Percentiles rank a stretch among this genome's conserved stretches.
These are phyloP conservation scores for Latrodectus hesperus DNA, from an alignment of 2,888 invertebrate species.

Conservation along the genomic window DNA sequence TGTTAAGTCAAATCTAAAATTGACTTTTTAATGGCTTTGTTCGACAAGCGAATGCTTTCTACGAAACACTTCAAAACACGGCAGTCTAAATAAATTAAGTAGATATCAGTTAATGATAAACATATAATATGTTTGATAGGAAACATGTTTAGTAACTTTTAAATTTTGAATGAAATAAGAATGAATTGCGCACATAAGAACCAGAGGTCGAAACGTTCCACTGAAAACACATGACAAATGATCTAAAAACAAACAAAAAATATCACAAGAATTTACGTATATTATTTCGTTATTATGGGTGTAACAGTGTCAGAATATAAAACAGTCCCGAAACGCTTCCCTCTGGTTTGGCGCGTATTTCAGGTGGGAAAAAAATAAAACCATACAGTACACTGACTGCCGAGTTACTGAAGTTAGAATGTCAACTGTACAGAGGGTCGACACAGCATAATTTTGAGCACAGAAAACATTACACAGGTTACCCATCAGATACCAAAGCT, in stretches of 20 bases:
- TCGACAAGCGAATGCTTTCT: slow-evolving; percentile 13
- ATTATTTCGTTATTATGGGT: no score
- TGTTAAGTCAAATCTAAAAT: background rate
- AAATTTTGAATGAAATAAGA: no score
- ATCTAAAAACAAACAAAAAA: no score
- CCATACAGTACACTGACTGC: slow-evolving; percentile 23
- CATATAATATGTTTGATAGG: background rate
- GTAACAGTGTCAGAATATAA: no score
- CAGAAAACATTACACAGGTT: slow-evolving; percentile 61
- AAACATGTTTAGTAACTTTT: no score
- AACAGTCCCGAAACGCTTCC: no score
- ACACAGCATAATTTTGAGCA: slow-evolving; percentile 65
- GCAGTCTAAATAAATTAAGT: slow-evolving; percentile 30
- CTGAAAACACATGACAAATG: no score
- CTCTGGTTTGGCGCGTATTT: background rate
- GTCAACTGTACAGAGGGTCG: slow-evolving; percentile 59
- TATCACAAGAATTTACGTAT: no score
- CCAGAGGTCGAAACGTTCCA: no score
- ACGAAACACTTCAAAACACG: slow-evolving; percentile 58
- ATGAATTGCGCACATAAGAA: no score
- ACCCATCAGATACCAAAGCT: slow-evolving; percentile 66
- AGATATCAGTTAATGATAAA: background rate
- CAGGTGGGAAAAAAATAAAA: background rate
- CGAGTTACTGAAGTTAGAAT: slow-evolving; percentile 35
- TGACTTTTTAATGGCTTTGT: background rate